These are phyloP conservation scores for Capra hircus DNA, from an alignment of 2,113 vertebrate species.

Conservation along the genomic window DNA sequence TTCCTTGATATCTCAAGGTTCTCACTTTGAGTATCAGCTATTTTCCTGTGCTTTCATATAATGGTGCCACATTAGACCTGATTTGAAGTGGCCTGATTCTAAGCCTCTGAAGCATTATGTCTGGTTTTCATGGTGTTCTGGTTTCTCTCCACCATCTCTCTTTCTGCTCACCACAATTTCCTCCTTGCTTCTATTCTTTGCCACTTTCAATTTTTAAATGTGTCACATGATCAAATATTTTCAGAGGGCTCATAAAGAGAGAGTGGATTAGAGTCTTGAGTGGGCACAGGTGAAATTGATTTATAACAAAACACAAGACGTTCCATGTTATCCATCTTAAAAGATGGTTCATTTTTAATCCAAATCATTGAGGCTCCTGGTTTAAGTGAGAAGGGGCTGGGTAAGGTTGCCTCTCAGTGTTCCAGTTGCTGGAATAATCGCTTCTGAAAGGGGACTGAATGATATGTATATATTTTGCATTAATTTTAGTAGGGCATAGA, in stretches of 20 bases:
- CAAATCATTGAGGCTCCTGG: neutral
- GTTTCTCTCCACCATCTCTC: neutral
- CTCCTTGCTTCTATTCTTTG: neutral
- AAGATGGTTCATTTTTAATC: neutral
- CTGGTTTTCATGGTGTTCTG: neutral
- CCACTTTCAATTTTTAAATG: neutral
- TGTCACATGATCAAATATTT: neutral
- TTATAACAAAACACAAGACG: neutral
- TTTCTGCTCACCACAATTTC: neutral
- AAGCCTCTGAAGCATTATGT: rapidly evolving
- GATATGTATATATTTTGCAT: neutral
- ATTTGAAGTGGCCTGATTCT: rapidly evolving
- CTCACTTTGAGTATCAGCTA: neutral
- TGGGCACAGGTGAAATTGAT: too few species aligned
- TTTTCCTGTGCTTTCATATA: neutral
- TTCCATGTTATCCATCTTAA: neutral
- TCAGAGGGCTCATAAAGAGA: neutral
- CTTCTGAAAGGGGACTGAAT: neutral
- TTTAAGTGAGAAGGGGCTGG: neutral
- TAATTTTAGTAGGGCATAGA: neutral
- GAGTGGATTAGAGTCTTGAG: neutral
- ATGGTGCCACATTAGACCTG: rapidly evolving
- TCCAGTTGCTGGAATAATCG: neutral
- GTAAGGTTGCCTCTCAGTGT: neutral
- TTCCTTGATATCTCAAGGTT: neutral